These are phyloP conservation scores for Eremobia ochroleuca DNA, from an alignment of 2,888 invertebrate species.

Conservation along the genomic window DNA sequence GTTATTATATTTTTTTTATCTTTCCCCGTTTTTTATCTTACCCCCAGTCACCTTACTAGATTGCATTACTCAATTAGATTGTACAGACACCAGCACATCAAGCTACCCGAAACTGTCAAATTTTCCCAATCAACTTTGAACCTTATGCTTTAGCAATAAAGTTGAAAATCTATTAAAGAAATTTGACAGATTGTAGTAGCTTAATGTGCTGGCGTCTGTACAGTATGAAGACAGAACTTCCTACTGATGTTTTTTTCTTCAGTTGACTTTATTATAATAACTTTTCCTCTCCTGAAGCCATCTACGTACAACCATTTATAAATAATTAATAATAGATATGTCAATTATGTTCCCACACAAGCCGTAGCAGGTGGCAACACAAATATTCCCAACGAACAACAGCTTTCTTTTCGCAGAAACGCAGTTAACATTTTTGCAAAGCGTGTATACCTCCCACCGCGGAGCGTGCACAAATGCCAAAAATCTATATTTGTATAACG, in stretches of 20 bases:
- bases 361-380: constrained; percentile 79
- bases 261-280: neutral
- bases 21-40: no score
- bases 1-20: no score
- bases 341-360: constrained; percentile 52
- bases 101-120: no score
- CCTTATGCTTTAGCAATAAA: no score
- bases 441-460: constrained; percentile 87
- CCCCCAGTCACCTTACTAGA: no score
- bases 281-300: neutral
- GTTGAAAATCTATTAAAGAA: no score
- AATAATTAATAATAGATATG: constrained; percentile 54
- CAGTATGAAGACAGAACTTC: neutral
- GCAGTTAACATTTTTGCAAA: constrained; percentile 80
- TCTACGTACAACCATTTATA: neutral
- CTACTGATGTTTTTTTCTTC: neutral
- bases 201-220: no score
- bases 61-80: neutral
- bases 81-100: no score
- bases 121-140: no score
- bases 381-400: constrained; percentile 75
- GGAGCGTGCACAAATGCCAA: constrained; percentile 88
- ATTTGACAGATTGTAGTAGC: no score
- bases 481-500: constrained; percentile 91
- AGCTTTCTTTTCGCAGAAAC: constrained; percentile 88